Evolutionary conservation across 1,140 invertebrate genomes (phyloP).

Genomic region (Bombus polaris): DNA sequence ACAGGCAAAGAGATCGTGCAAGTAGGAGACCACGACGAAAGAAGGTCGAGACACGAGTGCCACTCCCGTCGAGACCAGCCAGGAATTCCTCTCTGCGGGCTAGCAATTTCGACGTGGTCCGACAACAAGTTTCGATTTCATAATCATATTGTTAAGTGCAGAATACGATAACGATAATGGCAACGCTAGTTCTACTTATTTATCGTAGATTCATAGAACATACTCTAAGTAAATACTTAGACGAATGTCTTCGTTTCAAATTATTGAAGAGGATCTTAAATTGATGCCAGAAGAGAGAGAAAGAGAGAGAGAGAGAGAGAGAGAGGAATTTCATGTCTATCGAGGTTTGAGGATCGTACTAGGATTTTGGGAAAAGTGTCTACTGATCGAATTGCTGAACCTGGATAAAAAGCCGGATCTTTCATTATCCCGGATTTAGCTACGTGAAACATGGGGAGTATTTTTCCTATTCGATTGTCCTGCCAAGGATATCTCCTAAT

Average conservation of each 20-base stretch:
- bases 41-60: conserved; percentile 34
- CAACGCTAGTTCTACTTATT: background rate
- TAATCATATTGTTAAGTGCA: background rate
- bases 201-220: background rate
- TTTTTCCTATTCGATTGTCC: background rate
- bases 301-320: background rate
- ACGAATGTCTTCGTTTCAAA: background rate
- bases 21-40: background rate
- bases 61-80: conserved; percentile 35
- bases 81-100: conserved; percentile 18
- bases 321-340: background rate
- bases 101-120: conserved; percentile 45
- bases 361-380: background rate
- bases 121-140: background rate
- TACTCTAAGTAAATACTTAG: background rate
- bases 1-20: too few species aligned
- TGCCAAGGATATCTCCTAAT: background rate
- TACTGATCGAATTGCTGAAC: background rate
- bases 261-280: background rate
- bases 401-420: background rate
- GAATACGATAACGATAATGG: background rate
- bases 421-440: background rate
- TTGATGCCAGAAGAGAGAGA: background rate
- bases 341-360: background rate
- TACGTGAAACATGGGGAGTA: background rate